Evolutionary conservation across 2,113 vertebrate species (phyloP).

Genomic region (Anhinga anhinga): DNA sequence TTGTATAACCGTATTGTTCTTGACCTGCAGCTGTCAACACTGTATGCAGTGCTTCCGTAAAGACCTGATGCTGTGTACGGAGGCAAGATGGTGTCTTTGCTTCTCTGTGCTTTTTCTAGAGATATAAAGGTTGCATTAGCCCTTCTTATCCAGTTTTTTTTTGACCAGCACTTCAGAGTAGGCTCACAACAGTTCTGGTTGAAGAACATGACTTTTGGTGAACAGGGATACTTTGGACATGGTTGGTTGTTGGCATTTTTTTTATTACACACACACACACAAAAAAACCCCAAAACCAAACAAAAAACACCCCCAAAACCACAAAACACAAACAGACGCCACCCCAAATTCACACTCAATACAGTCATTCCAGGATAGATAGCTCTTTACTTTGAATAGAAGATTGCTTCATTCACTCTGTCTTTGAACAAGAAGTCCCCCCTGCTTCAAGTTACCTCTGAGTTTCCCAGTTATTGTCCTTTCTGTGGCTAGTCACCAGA

Average conservation of each 20-base stretch:
- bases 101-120: background rate
- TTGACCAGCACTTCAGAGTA: background rate
- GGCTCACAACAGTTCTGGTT: background rate
- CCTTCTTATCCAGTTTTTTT: background rate
- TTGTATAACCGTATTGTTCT: background rate
- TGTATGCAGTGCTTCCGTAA: background rate
- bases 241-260: too few relatives aligned
- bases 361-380: background rate
- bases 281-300: background rate
- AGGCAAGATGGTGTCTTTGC: background rate
- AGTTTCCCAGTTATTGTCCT: background rate
- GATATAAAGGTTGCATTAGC: background rate
- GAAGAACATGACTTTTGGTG: background rate
- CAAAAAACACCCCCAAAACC: background rate
- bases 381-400: background rate
- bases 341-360: background rate
- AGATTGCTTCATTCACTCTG: background rate
- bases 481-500: background rate
- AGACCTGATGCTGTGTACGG: background rate
- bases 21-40: background rate
- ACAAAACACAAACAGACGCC: background rate
- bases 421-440: background rate
- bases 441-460: rapidly evolving
- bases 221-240: background rate
- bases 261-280: too few relatives aligned